Evolutionary conservation across 2,113 vertebrate genomes (phyloP).

Genomic region (Octodon degus): DNA sequence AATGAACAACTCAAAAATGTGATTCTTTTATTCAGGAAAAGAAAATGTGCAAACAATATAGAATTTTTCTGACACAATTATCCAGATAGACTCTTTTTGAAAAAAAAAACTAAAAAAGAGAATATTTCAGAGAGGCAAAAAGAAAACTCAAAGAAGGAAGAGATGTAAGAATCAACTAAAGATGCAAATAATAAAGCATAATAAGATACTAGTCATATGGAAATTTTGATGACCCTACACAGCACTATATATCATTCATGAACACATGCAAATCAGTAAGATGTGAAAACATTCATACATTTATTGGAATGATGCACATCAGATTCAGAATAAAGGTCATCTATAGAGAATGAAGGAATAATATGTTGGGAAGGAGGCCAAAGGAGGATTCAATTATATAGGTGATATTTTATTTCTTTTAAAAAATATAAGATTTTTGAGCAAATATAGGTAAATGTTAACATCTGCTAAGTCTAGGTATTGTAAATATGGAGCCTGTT

Average conservation of each 20-base stretch:
- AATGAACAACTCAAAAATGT: background rate
- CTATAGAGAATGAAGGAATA: background rate
- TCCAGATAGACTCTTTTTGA: background rate
- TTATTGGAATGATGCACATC: background rate
- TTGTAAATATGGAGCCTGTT: conserved; percentile 28
- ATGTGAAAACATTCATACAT: background rate
- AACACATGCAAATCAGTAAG: background rate
- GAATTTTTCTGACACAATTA: background rate
- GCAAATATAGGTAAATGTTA: conserved; percentile 61
- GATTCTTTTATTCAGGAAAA: background rate
- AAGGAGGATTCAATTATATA: conserved; percentile 1
- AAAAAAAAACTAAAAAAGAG: background rate
- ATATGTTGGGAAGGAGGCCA: conserved; percentile 56
- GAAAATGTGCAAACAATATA: background rate
- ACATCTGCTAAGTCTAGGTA: conserved; percentile 52
- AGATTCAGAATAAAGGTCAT: conserved; percentile 9
- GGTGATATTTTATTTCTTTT: conserved; percentile 60
- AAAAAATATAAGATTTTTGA: conserved; percentile 3
- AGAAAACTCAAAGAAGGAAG: background rate
- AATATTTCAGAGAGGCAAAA: background rate
- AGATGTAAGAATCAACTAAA: background rate
- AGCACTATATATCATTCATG: background rate
- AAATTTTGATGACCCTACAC: background rate
- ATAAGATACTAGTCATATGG: background rate
- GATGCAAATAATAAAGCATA: background rate